Evolutionary conservation across 2,113 vertebrate species (phyloP).

Genomic region (Ellobius talpinus): DNA sequence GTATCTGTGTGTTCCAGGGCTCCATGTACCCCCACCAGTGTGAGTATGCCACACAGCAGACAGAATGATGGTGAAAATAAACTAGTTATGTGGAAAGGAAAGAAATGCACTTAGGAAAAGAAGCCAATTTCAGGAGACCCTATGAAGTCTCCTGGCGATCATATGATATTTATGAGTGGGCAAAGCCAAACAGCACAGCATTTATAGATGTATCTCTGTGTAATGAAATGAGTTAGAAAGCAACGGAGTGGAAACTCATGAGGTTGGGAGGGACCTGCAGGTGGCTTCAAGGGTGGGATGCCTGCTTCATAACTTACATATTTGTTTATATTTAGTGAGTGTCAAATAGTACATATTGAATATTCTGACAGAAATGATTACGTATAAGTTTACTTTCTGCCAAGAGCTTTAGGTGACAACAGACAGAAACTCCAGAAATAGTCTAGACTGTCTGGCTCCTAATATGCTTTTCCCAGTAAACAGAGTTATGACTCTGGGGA

Average conservation of each 20-base stretch:
- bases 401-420: not conserved
- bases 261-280: not conserved
- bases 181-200: not conserved
- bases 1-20: not conserved
- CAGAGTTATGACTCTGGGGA: not conserved
- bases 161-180: not conserved
- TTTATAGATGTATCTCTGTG: not conserved
- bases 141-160: not conserved
- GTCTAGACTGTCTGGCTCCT: not conserved
- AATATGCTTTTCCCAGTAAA: not conserved
- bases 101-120: not conserved
- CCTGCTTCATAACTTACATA: not conserved
- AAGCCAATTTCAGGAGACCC: not conserved
- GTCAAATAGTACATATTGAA: not conserved
- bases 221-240: constrained; percentile 4
- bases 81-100: not conserved
- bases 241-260: not conserved
- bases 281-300: not conserved
- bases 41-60: not conserved
- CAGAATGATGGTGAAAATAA: not conserved
- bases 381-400: not conserved
- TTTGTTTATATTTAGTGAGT: not conserved
- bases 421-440: not conserved
- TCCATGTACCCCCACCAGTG: not conserved
- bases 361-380: not conserved